Conservation (phyloP, 2,797 vertebrate genomes). For the Takifugu rubripes region DNA sequence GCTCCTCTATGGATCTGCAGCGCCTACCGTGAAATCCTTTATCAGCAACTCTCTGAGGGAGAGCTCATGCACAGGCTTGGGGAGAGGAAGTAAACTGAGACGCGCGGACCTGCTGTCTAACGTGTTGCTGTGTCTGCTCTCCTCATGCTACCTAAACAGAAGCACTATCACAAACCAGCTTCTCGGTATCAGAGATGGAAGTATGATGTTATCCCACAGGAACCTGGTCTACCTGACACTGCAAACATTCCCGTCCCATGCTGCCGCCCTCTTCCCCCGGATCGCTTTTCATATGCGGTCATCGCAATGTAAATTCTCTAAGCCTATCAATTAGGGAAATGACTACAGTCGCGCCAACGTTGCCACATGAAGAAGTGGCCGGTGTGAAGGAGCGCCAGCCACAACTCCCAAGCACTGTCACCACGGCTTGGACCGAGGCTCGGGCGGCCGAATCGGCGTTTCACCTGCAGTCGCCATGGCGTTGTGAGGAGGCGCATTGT, state of each 20-base stretch:
- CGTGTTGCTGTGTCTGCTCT: constrained; percentile 37
- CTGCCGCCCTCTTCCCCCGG: constrained; percentile 37
- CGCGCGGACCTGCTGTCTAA: constrained; percentile 45
- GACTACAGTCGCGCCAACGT: constrained; percentile 47
- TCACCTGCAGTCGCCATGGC: constrained; percentile 4
- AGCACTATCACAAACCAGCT: constrained; percentile 30
- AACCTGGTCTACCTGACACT: constrained; percentile 74
- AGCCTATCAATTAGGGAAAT: constrained; percentile 68
- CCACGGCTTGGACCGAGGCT: too few species aligned
- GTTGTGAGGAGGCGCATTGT: constrained; percentile 11
- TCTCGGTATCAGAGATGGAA: constrained; percentile 61
- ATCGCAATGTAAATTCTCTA: constrained; percentile 63
- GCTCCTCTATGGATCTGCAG: constrained; percentile 23
- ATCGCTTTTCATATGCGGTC: constrained; percentile 76
- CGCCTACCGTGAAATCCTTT: constrained; percentile 16
- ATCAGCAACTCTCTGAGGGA: constrained; percentile 33
- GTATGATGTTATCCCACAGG: constrained; percentile 67
- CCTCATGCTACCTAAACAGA: constrained; percentile 37
- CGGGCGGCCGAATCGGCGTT: background rate
- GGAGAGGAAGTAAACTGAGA: constrained; percentile 65
- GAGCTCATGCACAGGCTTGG: constrained; percentile 45
- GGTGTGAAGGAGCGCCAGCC: background rate
- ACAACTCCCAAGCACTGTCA: constrained; percentile 16
- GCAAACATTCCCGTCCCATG: constrained; percentile 31
- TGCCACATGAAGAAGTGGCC: constrained; percentile 16